Base-by-base conservation (phyloP, 2,888 invertebrate species). In the Drosophila lacicola region DNA sequence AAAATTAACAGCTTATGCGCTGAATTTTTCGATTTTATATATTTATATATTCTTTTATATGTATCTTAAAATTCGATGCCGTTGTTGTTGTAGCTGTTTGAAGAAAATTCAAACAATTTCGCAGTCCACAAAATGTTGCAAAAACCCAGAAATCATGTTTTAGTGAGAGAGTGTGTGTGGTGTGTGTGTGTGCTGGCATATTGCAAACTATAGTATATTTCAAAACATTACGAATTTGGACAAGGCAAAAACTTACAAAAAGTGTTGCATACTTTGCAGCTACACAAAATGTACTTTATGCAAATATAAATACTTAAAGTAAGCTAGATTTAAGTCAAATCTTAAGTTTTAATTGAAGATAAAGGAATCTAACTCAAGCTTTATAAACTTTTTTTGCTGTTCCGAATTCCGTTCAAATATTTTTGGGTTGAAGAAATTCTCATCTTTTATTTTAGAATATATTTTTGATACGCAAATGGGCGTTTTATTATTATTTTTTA, bases 131-230 rank as follows among this genome's bases (percentile, higher is more conserved):
- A 74, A 62, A 80, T 80, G 47, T 66, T 54, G 66, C 66, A 78
- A 82, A 82, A 82, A 78, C 61, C 66, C 73, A 72, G 66, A 80
- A 79, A 80, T 61, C 58, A 46, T 46, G 9, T 29, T 8, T 29
- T 37, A 37, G 19, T 34, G 50, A 66, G 29, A 65, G 45, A 17
- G 14, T 13, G 44, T 46, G 39, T 42, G 2, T 34, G 17, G 17
- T 11, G 11, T 57, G 56, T 63, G 61, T 67, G 49, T 63, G 60
- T 21, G 21, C 29, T 29, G 29, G 8, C 29, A 29, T 29, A 29
- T 29, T 8, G 29, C 6, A 29, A 29, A 29, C 8, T 29, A 29
- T 8, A 8, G 25, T 0, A 6, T 29, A 29, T 8, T 29, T 29
- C 8, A 29, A 29, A 8, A 8, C 5, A 29, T 29, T 29, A 21